Evolutionary conservation across 1,140 invertebrate genomes (phyloP), one percentile per base, ranked within the genome.

Genomic region (Triops longicaudatus): DNA sequence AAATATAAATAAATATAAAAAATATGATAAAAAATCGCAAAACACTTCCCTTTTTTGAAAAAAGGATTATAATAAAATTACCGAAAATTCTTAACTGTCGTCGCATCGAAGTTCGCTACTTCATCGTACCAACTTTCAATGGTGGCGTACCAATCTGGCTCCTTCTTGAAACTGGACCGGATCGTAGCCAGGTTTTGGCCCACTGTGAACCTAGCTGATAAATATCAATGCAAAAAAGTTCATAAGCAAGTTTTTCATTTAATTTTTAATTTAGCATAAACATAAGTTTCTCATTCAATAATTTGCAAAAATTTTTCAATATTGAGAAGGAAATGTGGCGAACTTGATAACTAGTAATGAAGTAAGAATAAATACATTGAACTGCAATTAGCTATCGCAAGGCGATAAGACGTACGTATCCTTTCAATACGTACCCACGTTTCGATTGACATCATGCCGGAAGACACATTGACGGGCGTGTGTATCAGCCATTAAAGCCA

Each of bases 351-450:
- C 22, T 14, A 10, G 22, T 22, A n/a, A n/a, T n/a, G n/a, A n/a
- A n/a, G 7, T 63, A n/a, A n/a, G n/a, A 22, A 63, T 17, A 63
- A 22, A 22, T 63, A 63, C 50, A 4, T 63, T 10, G 17, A 31
- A 72, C 26, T 26, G 22, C 17, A 63, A 76, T 27, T 26, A 37
- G n/a, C n/a, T 44, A 50, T 17, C 26, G 22, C 17, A 12, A 26
- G 11, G 31, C 31, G 31, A 37, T 37, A 37, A 37, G 31, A 37
- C 31, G 2, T 37, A 7, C 31, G 31, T 7, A 4, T 37, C 7
- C 7, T 37, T 37, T n/a, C n/a, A n/a, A 0, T 28, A 89, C 73
- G 26, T 76, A 78, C 77, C 73, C 37, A 76, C 42, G 22, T 75
- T 72, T 3, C 73, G 44, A 72, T 78, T 31, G 27, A 27, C 17